Evolutionary conservation across 2,888 invertebrate genomes (phyloP).

Genomic region (Marasmarcha lunaedactyla): DNA sequence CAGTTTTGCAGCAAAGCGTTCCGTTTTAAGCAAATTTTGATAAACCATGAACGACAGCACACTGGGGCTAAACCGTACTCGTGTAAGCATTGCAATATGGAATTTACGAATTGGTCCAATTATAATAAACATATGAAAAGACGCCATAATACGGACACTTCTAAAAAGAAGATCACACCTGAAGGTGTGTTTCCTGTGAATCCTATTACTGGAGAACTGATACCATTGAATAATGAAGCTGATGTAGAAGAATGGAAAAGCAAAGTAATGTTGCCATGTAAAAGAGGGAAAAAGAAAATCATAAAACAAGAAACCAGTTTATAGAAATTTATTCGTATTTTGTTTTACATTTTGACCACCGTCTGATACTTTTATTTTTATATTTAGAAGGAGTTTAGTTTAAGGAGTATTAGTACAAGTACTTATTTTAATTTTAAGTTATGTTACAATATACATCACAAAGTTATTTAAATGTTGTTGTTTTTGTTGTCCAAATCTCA

Average conservation of each 20-base stretch:
- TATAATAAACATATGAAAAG: slow-evolving; percentile 87
- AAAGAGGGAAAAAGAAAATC: slow-evolving; percentile 47
- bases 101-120: slow-evolving; percentile 85
- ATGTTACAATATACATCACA: no score
- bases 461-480: no score
- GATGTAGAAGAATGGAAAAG: slow-evolving; percentile 53
- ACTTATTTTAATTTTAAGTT: no score
- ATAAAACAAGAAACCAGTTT: slow-evolving; percentile 42
- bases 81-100: slow-evolving; percentile 72
- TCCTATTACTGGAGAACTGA: slow-evolving; percentile 50
- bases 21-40: slow-evolving; percentile 79
- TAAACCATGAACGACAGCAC: slow-evolving; percentile 81
- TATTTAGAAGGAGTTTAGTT: no score
- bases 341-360: no score
- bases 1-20: slow-evolving; percentile 82
- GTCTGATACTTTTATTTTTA: no score
- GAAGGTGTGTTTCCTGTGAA: slow-evolving; percentile 57
- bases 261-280: slow-evolving; percentile 51
- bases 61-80: slow-evolving; percentile 79
- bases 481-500: no score
- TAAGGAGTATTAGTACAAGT: no score
- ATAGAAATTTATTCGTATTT: slow-evolving; percentile 18
- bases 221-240: slow-evolving; percentile 39
- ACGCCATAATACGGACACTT: slow-evolving; percentile 69
- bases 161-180: slow-evolving; percentile 67